Evolutionary conservation across 2,113 vertebrate species (phyloP).

Genomic region (Nansenia antarctica): DNA sequence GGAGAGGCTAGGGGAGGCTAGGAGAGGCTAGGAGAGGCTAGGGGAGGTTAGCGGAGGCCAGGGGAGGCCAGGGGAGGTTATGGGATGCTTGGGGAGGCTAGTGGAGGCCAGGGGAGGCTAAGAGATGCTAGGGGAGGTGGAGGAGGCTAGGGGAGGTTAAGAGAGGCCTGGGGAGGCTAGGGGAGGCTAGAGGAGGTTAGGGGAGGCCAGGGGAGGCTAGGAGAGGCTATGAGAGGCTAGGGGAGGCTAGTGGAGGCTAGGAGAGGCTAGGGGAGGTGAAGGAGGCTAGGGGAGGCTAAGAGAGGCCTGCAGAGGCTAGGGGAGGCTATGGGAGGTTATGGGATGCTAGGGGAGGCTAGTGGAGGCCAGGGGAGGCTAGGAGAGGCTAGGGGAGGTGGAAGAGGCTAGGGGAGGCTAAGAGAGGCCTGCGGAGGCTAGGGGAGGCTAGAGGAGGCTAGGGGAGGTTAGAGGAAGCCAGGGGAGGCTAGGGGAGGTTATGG

Average conservation of each 20-base stretch:
- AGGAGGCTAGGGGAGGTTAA: neutral
- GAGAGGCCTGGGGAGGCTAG: slow-evolving; percentile 27
- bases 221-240: too few species aligned
- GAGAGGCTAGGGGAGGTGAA: slow-evolving; percentile 27
- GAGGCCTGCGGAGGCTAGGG: slow-evolving; percentile 29
- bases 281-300: too few species aligned
- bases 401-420: neutral
- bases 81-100: too few species aligned
- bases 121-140: too few species aligned
- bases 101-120: slow-evolving; percentile 27
- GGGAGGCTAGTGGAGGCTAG: neutral
- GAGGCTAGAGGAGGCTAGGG: neutral
- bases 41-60: slow-evolving; percentile 22
- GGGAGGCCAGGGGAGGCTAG: slow-evolving; percentile 27
- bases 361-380: slow-evolving; percentile 24
- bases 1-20: too few species aligned
- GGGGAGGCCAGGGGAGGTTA: neutral
- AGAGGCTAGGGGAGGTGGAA: too few species aligned
- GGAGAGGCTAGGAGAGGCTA: neutral
- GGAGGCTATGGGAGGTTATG: slow-evolving; percentile 22
- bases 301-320: too few species aligned
- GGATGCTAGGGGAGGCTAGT: neutral
- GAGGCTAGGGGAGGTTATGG: neutral
- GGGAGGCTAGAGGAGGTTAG: neutral
- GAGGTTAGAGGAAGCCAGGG: slow-evolving; percentile 21